phyloP scores from a whole-genome alignment of 1,140 invertebrate species.

The Bilobella aurantiaca region DNA sequence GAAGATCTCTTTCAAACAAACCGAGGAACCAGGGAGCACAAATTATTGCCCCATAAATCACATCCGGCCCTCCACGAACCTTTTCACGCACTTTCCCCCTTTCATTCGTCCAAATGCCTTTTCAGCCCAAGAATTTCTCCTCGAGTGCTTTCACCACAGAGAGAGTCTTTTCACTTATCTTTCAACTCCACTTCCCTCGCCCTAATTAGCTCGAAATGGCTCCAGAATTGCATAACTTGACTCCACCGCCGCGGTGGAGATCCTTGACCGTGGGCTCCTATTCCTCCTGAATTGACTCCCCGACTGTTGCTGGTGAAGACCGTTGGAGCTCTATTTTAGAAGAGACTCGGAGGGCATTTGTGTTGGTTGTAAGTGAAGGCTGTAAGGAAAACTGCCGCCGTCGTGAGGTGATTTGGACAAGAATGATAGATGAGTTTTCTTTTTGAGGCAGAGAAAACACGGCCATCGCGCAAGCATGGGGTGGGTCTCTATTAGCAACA shows the following conservation, averaged over 20 bases:
- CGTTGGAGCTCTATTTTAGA: background rate
- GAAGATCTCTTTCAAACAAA: background rate
- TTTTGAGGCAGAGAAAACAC: slow-evolving; percentile 34
- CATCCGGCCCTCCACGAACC: slow-evolving; percentile 13
- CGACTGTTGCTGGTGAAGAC: background rate
- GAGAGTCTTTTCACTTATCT: background rate
- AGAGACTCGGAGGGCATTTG: background rate
- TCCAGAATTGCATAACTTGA: background rate
- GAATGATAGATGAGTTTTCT: slow-evolving; percentile 36
- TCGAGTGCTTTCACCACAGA: background rate
- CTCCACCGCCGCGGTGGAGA: background rate
- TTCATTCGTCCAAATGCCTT: too few species aligned
- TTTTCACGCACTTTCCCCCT: slow-evolving; percentile 15
- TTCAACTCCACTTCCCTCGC: background rate
- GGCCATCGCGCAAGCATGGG: slow-evolving; percentile 34
- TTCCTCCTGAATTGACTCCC: background rate
- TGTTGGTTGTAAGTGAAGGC: background rate
- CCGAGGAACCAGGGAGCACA: slow-evolving; percentile 18
- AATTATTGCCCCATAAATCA: slow-evolving; percentile 36
- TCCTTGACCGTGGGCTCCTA: too few species aligned
- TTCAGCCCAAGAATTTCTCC: background rate
- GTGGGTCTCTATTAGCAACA: slow-evolving; percentile 33
- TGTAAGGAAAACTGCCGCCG: slow-evolving; percentile 12
- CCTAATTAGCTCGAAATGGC: slow-evolving; percentile 1
- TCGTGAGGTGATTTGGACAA: slow-evolving; percentile 34